Conservation (phyloP, 2,888 invertebrate genomes). For the Melanotus villosus region DNA sequence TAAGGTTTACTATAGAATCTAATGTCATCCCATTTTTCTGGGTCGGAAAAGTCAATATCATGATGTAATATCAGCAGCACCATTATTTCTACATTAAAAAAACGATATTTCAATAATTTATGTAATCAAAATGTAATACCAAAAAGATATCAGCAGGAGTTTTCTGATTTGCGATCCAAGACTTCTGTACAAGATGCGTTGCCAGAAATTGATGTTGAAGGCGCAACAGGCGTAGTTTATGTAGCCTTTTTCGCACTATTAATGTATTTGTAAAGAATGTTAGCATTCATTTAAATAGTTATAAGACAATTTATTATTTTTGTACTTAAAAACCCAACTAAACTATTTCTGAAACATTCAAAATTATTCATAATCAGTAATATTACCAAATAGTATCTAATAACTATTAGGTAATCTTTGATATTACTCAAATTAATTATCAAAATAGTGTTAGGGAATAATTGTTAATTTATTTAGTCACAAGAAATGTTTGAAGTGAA, state of each 20-base stretch:
- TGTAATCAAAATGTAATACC: conserved; percentile 21
- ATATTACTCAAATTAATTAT: no score
- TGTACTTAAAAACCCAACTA: no score
- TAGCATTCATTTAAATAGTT: no score
- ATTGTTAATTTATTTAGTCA: no score
- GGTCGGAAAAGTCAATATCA: conserved; percentile 5
- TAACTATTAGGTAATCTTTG: no score
- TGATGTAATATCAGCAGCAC: background rate
- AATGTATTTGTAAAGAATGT: no score
- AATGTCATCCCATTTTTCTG: background rate
- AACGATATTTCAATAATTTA: conserved; percentile 5
- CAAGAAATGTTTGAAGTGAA: no score
- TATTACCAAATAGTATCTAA: no score
- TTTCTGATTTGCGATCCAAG: conserved; percentile 10
- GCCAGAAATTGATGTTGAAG: conserved; percentile 17
- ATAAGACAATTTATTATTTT: no score
- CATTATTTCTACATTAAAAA: conserved; percentile 7
- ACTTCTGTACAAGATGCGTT: conserved; percentile 17
- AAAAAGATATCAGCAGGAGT: conserved; percentile 17
- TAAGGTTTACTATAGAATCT: background rate
- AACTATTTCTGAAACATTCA: no score
- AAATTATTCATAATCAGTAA: no score
- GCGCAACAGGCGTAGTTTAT: conserved; percentile 7
- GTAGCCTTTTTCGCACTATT: background rate
- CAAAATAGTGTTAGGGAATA: no score